phyloP scores from a whole-genome alignment of 2,888 invertebrate genomes.

The Diploptera punctata region DNA sequence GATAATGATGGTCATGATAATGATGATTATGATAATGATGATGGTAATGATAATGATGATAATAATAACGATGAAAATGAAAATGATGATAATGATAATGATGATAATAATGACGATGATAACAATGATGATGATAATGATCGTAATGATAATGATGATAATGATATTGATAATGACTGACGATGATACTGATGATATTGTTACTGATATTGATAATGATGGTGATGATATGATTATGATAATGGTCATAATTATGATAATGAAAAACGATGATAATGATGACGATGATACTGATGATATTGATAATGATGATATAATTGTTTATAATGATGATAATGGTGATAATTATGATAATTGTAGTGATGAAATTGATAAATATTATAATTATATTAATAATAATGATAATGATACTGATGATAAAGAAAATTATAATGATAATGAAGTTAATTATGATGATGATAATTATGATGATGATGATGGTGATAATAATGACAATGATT shows the following conservation, averaged over 20 bases:
- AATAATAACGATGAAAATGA: neutral
- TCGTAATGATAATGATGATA: neutral
- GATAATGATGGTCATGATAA: neutral
- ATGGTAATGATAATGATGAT: neutral
- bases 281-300: neutral
- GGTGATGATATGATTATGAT: neutral
- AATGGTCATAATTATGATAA: neutral
- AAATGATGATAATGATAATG: neutral
- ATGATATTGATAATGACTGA: too few relatives aligned
- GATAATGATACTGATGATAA: neutral
- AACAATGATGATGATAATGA: neutral
- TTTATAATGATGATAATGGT: neutral
- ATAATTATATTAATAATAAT: neutral
- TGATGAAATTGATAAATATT: neutral
- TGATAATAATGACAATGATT: constrained; percentile 1
- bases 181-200: neutral
- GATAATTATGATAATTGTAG: neutral
- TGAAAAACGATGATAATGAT: neutral
- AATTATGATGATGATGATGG: constrained; percentile 3
- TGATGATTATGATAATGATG: neutral
- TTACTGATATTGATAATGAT: neutral
- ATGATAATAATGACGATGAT: neutral
- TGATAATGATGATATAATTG: neutral
- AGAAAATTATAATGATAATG: neutral
- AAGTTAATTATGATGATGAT: neutral